Percentiles rank a stretch among this genome's conserved stretches.
These are phyloP conservation scores for Megalurothrips usitatus DNA, from an alignment of 2,888 invertebrate genomes.

Conservation along the genomic window DNA sequence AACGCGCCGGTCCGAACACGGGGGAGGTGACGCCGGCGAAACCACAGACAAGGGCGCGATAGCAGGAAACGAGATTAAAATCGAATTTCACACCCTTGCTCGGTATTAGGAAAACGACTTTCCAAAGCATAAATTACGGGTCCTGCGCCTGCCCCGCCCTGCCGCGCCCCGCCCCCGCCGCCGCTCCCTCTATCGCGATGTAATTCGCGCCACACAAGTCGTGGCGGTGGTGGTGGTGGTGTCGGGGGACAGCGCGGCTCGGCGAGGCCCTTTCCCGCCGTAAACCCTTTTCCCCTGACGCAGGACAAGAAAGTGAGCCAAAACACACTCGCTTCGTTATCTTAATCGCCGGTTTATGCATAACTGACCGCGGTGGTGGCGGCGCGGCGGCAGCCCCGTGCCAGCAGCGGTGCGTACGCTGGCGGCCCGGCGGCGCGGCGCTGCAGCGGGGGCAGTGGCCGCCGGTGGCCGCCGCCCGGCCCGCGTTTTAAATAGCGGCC, in stretches of 20 bases:
- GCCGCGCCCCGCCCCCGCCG: not conserved
- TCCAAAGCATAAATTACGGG: not conserved
- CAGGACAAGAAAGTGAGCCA: constrained; percentile 1
- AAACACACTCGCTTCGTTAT: not conserved
- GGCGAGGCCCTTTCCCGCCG: not conserved
- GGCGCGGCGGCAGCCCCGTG: not conserved
- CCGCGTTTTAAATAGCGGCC: not conserved
- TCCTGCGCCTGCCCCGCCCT: not conserved
- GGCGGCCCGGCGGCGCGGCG: not conserved
- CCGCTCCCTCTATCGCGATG: not conserved
- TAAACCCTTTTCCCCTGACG: not conserved
- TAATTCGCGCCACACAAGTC: not conserved
- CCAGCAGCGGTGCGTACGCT: not conserved
- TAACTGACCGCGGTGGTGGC: not conserved
- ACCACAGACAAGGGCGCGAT: too few relatives aligned
- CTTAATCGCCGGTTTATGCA: not conserved
- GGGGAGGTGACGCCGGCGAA: too few relatives aligned
- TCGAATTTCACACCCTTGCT: constrained; percentile 11
- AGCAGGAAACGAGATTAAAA: not conserved
- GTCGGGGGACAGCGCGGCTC: not conserved
- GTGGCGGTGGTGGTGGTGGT: not conserved
- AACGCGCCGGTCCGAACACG: too few relatives aligned
- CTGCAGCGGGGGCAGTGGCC: not conserved
- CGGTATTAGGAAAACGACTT: not conserved
- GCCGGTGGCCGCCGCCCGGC: not conserved